A percentile compares a stretch with the other conserved stretches of the same genome.
These are phyloP conservation scores for Neoascia interrupta DNA, from an alignment of 2,888 invertebrate genomes.

Conservation along the genomic window DNA sequence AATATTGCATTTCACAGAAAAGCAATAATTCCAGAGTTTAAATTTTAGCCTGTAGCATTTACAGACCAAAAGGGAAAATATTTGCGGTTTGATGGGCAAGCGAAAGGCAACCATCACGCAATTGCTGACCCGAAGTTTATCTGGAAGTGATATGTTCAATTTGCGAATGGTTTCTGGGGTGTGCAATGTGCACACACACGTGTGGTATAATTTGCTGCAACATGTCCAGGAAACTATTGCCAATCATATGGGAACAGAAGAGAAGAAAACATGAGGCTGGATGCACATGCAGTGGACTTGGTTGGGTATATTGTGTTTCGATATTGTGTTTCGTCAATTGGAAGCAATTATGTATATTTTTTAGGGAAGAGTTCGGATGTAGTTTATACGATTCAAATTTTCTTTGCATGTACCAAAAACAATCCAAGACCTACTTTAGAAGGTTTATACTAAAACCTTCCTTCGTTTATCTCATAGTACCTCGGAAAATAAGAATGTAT, in stretches of 20 bases:
- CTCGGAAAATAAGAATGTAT: no score
- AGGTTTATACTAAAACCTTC: no score
- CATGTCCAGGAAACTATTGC: background rate
- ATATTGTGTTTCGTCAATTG: no score
- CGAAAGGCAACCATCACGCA: background rate
- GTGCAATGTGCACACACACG: background rate
- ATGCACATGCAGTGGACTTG: background rate
- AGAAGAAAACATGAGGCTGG: no score
- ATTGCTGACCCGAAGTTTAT: background rate
- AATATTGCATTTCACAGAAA: background rate
- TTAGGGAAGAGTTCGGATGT: no score
- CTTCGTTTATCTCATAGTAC: no score
- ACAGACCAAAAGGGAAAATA: background rate
- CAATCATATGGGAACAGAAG: background rate
- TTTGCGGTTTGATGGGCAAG: constrained; percentile 13
- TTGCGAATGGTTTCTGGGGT: background rate
- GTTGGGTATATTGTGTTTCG: no score
- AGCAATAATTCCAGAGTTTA: background rate
- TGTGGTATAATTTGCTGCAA: background rate
- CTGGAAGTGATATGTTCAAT: background rate
- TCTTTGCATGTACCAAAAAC: no score
- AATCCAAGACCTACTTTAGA: no score
- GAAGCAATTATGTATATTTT: no score
- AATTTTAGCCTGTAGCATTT: constrained; percentile 1
- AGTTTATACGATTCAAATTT: no score